Evolutionary conservation across 1,140 invertebrate species (phyloP).

Genomic region (Gryon sp.): DNA sequence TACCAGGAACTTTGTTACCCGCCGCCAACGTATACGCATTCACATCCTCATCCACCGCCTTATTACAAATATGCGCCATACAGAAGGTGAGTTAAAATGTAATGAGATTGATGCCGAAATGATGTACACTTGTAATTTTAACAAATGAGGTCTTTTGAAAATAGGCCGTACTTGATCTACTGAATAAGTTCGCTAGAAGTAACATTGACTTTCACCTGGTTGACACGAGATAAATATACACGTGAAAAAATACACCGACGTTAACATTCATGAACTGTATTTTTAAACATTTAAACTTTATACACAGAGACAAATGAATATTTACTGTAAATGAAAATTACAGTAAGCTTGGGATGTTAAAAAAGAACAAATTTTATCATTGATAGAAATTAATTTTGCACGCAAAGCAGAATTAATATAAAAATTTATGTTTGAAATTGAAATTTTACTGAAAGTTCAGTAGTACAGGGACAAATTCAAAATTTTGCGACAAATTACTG

Average conservation of each 20-base stretch:
- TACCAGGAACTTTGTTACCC: constrained; percentile 82
- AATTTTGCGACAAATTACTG: too few relatives aligned
- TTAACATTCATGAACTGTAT: background rate
- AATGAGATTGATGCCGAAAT: constrained; percentile 31
- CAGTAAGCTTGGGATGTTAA: too few relatives aligned
- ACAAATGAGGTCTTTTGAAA: constrained; percentile 12
- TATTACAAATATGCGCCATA: constrained; percentile 84
- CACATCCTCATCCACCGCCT: constrained; percentile 80
- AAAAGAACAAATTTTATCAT: too few relatives aligned
- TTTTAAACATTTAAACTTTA: too few relatives aligned
- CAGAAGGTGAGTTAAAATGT: constrained; percentile 72
- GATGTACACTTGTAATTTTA: constrained; percentile 6
- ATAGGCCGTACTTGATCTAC: constrained; percentile 4
- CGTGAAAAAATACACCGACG: too few relatives aligned
- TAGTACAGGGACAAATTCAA: too few relatives aligned
- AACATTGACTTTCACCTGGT: background rate
- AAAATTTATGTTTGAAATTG: too few relatives aligned
- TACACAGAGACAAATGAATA: too few relatives aligned
- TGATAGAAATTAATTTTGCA: too few relatives aligned
- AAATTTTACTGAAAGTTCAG: too few relatives aligned
- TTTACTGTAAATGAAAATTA: too few relatives aligned
- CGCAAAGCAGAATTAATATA: too few relatives aligned
- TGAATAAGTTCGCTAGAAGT: background rate
- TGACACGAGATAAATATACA: background rate
- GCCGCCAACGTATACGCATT: constrained; percentile 81